Evolutionary conservation across 2,113 vertebrate genomes (phyloP).

Genomic region (Verasper variegatus): DNA sequence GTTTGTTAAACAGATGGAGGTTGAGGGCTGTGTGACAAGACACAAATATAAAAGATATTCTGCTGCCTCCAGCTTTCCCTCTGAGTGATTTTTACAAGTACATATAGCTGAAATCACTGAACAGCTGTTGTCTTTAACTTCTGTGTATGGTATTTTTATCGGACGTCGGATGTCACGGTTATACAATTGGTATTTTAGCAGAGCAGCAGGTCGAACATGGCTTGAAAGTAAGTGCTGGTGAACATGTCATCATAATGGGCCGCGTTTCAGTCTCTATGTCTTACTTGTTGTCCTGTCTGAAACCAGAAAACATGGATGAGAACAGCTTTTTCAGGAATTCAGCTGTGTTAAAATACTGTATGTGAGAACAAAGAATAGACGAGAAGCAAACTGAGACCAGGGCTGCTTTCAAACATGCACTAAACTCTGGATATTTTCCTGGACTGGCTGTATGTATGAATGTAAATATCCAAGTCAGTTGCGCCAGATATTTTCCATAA

Average conservation of each 20-base stretch:
- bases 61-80: background rate
- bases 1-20: background rate
- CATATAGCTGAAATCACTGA: background rate
- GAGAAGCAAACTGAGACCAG: too few relatives aligned
- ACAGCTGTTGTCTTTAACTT: background rate
- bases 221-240: background rate
- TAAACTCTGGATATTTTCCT: too few relatives aligned
- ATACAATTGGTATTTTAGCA: background rate
- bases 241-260: background rate
- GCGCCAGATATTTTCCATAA: too few relatives aligned
- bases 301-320: background rate
- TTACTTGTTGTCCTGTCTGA: background rate
- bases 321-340: background rate
- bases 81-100: background rate
- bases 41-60: background rate
- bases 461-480: too few relatives aligned
- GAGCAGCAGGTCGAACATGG: background rate
- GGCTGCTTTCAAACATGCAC: too few relatives aligned
- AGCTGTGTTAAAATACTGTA: too few relatives aligned
- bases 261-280: too few relatives aligned
- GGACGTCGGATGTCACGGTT: background rate
- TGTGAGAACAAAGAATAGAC: too few relatives aligned
- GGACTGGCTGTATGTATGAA: too few relatives aligned
- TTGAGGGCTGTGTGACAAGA: background rate
- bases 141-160: background rate